A percentile compares a stretch with the other conserved stretches of the same genome.
Evolutionary conservation across 2,113 vertebrate species (phyloP).

Genomic region (Campylomormyrus tamandua): DNA sequence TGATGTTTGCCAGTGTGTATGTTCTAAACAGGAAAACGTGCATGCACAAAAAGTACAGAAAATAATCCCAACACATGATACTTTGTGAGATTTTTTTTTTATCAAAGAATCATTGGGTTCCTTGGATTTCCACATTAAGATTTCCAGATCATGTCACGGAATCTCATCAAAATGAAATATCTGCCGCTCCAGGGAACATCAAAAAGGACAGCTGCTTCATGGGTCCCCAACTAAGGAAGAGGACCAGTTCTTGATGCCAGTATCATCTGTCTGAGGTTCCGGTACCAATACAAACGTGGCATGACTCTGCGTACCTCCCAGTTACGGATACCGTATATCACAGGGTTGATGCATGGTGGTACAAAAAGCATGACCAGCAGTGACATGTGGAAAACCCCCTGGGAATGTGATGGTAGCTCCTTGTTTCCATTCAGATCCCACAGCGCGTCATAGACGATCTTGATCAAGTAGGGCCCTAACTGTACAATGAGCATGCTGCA

Average conservation of each 20-base stretch:
- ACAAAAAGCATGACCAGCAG: slow-evolving; percentile 39
- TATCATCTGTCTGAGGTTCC: background rate
- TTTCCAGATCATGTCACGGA: background rate
- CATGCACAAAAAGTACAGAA: background rate
- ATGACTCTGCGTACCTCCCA: slow-evolving; percentile 33
- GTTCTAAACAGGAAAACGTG: too few relatives aligned
- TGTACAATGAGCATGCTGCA: slow-evolving; percentile 49
- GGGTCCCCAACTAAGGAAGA: background rate
- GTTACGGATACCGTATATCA: slow-evolving; percentile 46
- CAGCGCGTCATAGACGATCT: slow-evolving; percentile 37
- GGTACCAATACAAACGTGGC: background rate
- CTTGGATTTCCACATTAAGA: background rate
- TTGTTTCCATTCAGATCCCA: slow-evolving; percentile 36
- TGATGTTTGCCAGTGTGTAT: too few relatives aligned
- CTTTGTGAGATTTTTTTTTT: background rate
- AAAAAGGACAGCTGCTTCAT: background rate
- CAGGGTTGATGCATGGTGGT: slow-evolving; percentile 50
- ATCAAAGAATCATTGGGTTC: background rate
- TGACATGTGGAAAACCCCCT: slow-evolving; percentile 34
- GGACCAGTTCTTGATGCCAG: background rate
- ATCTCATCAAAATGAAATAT: background rate
- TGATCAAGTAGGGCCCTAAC: slow-evolving; percentile 45
- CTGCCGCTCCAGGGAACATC: background rate
- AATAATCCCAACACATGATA: background rate
- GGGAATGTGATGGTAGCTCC: slow-evolving; percentile 1